Percentiles rank a stretch among this genome's conserved stretches.
phyloP scores from a whole-genome alignment of 2,797 vertebrate species.

The Micromesistius poutassou region DNA sequence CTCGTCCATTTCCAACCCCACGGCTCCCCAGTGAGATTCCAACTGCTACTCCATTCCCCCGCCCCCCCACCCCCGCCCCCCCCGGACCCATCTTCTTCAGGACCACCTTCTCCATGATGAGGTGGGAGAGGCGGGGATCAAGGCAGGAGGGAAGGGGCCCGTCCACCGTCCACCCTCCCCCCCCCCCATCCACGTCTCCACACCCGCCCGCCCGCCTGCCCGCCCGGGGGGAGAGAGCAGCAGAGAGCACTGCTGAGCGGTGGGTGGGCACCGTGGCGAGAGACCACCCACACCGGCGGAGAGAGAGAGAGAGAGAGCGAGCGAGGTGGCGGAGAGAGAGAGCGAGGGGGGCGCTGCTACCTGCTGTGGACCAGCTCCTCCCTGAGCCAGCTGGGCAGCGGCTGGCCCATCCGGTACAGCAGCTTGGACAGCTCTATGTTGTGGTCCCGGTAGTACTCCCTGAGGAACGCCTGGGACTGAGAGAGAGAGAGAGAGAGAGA shows the following conservation, averaged over 20 bases:
- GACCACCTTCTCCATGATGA: background rate
- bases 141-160: too few species aligned
- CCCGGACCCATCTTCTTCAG: background rate
- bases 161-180: too few species aligned
- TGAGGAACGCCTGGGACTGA: constrained; percentile 89
- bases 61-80: too few species aligned
- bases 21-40: background rate
- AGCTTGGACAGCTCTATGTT: constrained; percentile 98
- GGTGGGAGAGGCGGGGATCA: background rate
- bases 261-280: too few species aligned
- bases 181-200: background rate
- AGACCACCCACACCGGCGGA: too few species aligned
- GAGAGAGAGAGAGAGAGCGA: too few species aligned
- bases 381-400: constrained; percentile 92
- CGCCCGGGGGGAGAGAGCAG: too few species aligned
- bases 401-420: constrained; percentile 96
- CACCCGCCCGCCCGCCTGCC: background rate
- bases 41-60: background rate
- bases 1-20: background rate
- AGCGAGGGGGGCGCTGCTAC: constrained; percentile 72
- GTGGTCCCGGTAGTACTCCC: constrained; percentile 95
- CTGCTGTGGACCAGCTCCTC: constrained; percentile 97
- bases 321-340: constrained; percentile 9
- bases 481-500: constrained; percentile 7
- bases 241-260: background rate